Base-by-base conservation (phyloP, 2,888 invertebrate genomes). In the Lypha dubia region DNA sequence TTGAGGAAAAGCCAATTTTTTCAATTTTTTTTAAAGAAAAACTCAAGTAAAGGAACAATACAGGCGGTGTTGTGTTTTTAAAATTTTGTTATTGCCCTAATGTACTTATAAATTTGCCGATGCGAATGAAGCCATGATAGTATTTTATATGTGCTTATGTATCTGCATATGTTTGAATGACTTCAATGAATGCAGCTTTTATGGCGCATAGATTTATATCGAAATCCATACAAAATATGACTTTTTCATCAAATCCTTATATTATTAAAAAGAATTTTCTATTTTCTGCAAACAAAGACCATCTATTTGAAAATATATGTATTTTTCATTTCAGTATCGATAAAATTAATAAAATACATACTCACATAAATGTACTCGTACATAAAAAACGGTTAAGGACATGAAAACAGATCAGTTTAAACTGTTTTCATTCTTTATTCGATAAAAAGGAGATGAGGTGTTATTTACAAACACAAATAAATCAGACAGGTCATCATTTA, bases 171-270 rank as follows among this genome's bases (percentile, higher is more conserved):
- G 15, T 80, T 28, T 15, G 56, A 70, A 63, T 75, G 38, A 46
- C 17, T 65, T 63, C 28, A 62, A 17, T 68, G 44, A 75, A 75
- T 81, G 68, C 67, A 51, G 63, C 28, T 7, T 53, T 17, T 70
- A 70, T 56, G 75, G 68, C 74, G 53, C 68, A 49, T 49, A 53
- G 80, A 56, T 73, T 73, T 80, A 68, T 73, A 77, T 81, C 73
- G 62, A 76, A 81, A 81, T 68, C 73, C 62, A 56, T 68, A 60
- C 53, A 73, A 84, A 73, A 73, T 77, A 81, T 74, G 80, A 75
- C 51, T 53, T 35, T 56, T 62, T 22, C 3, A 28, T n/a, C n/a
- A 53, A 60, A 17, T 9, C 62, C 13, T 62, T 6, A 35, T 53
- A 60, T 65, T 60, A n/a, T n/a, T n/a, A n/a, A n/a, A 67, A 62